Conservation (phyloP, 2,888 invertebrate genomes). For the Euzophera pinguis region DNA sequence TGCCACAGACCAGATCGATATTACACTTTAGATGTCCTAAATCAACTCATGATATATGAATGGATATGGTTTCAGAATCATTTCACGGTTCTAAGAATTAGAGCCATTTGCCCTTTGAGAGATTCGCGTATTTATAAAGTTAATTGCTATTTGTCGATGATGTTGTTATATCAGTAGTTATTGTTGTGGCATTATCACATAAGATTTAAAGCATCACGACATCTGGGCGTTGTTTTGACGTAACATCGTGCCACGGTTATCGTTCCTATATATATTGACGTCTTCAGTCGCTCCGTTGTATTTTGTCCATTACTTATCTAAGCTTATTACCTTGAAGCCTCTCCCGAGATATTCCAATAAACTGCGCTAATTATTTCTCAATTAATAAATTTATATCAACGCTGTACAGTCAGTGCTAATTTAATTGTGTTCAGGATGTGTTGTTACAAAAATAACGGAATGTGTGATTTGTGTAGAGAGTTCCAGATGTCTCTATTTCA, state of each 20-base stretch:
- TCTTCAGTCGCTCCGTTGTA: slow-evolving; percentile 58
- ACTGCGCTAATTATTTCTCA: slow-evolving; percentile 43
- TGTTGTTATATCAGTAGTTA: slow-evolving; percentile 49
- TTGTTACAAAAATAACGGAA: slow-evolving; percentile 68
- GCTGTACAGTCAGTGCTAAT: slow-evolving; percentile 15
- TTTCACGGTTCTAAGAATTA: no score
- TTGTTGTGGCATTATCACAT: slow-evolving; percentile 61
- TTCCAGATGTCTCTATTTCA: slow-evolving; percentile 66
- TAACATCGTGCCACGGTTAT: slow-evolving; percentile 71
- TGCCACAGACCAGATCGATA: no score
- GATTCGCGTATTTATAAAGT: not conserved
- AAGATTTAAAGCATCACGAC: slow-evolving; percentile 67
- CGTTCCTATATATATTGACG: slow-evolving; percentile 74
- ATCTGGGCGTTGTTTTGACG: slow-evolving; percentile 77
- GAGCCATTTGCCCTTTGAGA: no score
- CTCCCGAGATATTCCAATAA: slow-evolving; percentile 49
- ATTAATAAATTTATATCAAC: slow-evolving; percentile 21
- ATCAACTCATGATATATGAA: no score
- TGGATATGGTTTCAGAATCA: no score
- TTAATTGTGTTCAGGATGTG: slow-evolving; percentile 55
- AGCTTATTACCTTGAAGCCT: slow-evolving; percentile 74
- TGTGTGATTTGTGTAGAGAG: slow-evolving; percentile 71
- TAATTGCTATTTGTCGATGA: slow-evolving; percentile 23
- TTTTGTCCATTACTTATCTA: slow-evolving; percentile 73
- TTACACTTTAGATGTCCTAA: no score